Evolutionary conservation across 1,140 invertebrate species (phyloP).

Genomic region (Thereuonema tuberculata): DNA sequence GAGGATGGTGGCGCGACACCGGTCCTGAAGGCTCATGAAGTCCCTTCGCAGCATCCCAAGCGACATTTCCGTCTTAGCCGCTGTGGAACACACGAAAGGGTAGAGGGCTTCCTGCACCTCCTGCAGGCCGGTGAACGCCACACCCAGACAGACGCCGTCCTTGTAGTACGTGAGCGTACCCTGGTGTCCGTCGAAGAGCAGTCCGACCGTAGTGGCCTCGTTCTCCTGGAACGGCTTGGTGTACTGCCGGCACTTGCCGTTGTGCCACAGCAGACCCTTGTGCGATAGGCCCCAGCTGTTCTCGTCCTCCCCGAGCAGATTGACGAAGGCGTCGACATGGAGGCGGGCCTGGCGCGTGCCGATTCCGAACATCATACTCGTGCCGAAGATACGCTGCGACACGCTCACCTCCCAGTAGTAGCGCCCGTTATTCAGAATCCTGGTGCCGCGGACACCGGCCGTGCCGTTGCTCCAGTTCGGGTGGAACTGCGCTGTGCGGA

Average conservation of each 20-base stretch:
- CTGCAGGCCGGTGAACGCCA: slow-evolving; percentile 38
- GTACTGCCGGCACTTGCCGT: slow-evolving; percentile 42
- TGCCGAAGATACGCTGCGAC: slow-evolving; percentile 52
- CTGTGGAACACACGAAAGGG: slow-evolving; percentile 55
- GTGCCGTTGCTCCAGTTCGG: slow-evolving; percentile 62
- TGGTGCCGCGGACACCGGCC: slow-evolving; percentile 48
- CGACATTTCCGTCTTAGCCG: slow-evolving; percentile 58
- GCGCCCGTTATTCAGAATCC: slow-evolving; percentile 44
- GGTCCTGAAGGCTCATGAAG: slow-evolving; percentile 51
- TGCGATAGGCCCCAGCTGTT: slow-evolving; percentile 58
- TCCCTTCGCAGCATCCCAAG: slow-evolving; percentile 40
- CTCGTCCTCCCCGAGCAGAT: slow-evolving; percentile 52
- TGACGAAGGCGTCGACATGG: slow-evolving; percentile 49
- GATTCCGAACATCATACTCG: slow-evolving; percentile 63
- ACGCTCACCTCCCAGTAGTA: slow-evolving; percentile 56
- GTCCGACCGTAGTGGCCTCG: slow-evolving; percentile 46
- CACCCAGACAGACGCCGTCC: slow-evolving; percentile 47
- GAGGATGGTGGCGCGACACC: slow-evolving; percentile 29
- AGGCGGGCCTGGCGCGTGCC: slow-evolving; percentile 46
- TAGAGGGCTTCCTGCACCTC: slow-evolving; percentile 41
- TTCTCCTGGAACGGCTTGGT: slow-evolving; percentile 55
- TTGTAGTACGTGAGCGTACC: slow-evolving; percentile 59
- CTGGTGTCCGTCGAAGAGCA: slow-evolving; percentile 48
- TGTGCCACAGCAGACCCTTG: slow-evolving; percentile 55
- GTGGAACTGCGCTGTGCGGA: slow-evolving; percentile 47